A percentile compares a stretch with the other conserved stretches of the same genome.
Evolutionary conservation across 2,797 vertebrate genomes (phyloP).

Genomic region (Picus viridis): DNA sequence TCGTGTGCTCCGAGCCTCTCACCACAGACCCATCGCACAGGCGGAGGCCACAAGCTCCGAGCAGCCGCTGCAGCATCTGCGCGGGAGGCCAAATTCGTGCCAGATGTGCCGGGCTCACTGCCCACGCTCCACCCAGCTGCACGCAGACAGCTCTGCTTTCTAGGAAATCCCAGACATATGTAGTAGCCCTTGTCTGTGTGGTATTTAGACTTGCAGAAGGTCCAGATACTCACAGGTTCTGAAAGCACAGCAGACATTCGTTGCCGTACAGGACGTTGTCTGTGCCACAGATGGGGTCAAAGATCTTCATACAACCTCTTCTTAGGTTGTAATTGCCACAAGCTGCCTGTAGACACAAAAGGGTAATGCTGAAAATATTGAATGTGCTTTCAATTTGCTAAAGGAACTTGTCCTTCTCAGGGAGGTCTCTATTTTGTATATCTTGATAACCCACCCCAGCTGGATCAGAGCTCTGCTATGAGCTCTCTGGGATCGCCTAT

Average conservation of each 20-base stretch:
- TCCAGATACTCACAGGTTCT: constrained; percentile 56
- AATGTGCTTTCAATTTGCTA: not conserved
- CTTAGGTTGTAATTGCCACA: constrained; percentile 5
- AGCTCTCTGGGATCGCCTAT: not conserved
- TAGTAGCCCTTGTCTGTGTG: not conserved
- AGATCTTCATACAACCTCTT: constrained; percentile 31
- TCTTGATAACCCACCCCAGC: not conserved
- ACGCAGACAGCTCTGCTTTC: not conserved
- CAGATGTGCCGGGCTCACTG: constrained; percentile 54
- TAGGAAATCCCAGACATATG: constrained; percentile 27
- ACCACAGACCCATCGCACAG: accelerated
- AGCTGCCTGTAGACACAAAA: constrained; percentile 36
- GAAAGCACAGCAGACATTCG: constrained; percentile 57
- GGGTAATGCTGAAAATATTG: not conserved
- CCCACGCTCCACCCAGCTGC: constrained; percentile 9
- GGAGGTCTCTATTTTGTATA: not conserved
- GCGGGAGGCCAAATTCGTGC: not conserved
- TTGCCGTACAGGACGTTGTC: constrained; percentile 38
- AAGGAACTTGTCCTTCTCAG: not conserved
- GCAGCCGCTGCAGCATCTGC: not conserved
- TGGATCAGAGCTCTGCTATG: not conserved
- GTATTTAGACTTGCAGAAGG: not conserved
- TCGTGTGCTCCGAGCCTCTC: not conserved
- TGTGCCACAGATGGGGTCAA: constrained; percentile 65
- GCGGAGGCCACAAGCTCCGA: not conserved